Conservation (phyloP, 23 tunicate genomes). For the Styela clava region DNA sequence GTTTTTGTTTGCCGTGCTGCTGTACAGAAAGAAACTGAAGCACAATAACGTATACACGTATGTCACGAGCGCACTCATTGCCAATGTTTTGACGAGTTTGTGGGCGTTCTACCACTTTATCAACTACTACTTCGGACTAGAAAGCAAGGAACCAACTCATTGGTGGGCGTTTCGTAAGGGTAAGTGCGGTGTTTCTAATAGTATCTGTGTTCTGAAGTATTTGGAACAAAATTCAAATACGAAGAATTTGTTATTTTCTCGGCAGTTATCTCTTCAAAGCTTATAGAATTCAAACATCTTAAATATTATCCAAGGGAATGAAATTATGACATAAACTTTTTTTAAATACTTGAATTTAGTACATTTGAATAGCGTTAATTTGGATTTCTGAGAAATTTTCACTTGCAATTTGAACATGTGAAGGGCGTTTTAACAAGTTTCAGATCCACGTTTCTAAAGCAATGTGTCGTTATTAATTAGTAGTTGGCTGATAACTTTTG, state of each 20-base stretch:
- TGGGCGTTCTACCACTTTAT: slow-evolving; percentile 88
- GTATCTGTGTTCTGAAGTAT: not conserved
- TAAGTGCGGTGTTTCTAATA: slow-evolving; percentile 27
- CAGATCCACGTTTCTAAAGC: too few relatives aligned
- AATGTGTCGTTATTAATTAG: too few relatives aligned
- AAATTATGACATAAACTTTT: too few relatives aligned
- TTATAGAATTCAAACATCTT: not conserved
- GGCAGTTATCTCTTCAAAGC: not conserved
- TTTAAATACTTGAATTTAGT: too few relatives aligned
- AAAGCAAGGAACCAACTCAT: slow-evolving; percentile 59
- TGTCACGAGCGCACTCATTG: slow-evolving; percentile 80
- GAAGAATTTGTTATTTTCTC: not conserved
- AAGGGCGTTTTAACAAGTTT: too few relatives aligned
- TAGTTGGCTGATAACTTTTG: too few relatives aligned
- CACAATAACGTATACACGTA: slow-evolving; percentile 81
- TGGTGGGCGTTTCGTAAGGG: slow-evolving; percentile 99
- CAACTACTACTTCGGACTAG: slow-evolving; percentile 87
- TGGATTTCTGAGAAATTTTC: too few relatives aligned
- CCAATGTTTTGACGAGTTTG: slow-evolving; percentile 60
- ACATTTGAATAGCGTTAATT: too few relatives aligned
- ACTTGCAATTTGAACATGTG: too few relatives aligned
- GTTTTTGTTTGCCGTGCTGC: slow-evolving; percentile 45
- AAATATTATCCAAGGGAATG: too few relatives aligned
- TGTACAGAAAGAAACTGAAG: slow-evolving; percentile 54
- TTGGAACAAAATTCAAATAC: not conserved